Conservation (phyloP, 1,140 invertebrate species). For the Drosophila mayri region DNA sequence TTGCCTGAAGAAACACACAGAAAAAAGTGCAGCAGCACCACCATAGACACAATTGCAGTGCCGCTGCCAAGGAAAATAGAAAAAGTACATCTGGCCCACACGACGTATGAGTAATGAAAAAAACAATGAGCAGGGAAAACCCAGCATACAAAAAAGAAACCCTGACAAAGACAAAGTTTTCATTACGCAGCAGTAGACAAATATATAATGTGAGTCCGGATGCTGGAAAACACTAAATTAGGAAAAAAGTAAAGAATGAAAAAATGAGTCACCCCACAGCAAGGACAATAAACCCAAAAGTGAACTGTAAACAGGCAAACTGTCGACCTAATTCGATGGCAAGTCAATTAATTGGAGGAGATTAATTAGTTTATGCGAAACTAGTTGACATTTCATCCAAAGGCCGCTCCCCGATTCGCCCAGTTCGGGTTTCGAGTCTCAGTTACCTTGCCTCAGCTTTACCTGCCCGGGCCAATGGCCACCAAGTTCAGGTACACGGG, state of each 20-base stretch:
- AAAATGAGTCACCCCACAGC: constrained; percentile 36
- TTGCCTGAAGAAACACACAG: not conserved
- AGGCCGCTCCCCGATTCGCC: constrained; percentile 58
- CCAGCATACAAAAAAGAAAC: constrained; percentile 15
- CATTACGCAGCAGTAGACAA: constrained; percentile 70
- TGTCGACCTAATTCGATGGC: constrained; percentile 75
- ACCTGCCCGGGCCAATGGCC: constrained; percentile 14
- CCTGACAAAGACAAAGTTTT: constrained; percentile 79
- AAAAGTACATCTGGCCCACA: constrained; percentile 25
- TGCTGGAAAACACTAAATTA: constrained; percentile 42
- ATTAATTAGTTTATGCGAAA: constrained; percentile 78
- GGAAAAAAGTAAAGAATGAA: not conserved
- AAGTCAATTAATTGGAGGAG: constrained; percentile 78
- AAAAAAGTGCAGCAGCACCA: constrained; percentile 10
- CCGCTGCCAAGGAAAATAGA: constrained; percentile 60
- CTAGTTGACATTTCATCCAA: constrained; percentile 67
- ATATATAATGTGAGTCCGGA: constrained; percentile 59
- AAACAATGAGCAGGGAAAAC: constrained; percentile 39
- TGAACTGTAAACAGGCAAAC: constrained; percentile 49
- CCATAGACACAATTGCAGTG: constrained; percentile 22
- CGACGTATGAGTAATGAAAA: constrained; percentile 78
- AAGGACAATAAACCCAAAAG: constrained; percentile 44
- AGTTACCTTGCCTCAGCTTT: constrained; percentile 9
- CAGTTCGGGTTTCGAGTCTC: constrained; percentile 50
- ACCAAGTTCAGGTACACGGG: constrained; percentile 69